Evolutionary conservation across 2,797 vertebrate genomes (phyloP).

Genomic region (Esox lucius): DNA sequence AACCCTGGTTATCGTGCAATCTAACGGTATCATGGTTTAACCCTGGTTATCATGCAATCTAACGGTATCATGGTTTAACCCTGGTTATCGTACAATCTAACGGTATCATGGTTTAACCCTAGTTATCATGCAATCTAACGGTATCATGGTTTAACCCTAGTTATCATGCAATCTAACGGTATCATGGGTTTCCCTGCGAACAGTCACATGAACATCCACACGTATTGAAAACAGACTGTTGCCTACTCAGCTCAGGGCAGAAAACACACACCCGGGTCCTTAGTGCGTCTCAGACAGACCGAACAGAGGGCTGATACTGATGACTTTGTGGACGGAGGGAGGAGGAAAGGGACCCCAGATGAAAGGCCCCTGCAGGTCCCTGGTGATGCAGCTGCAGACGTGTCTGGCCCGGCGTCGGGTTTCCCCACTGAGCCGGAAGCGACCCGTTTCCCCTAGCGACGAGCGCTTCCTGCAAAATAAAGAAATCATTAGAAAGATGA

Average conservation of each 20-base stretch:
- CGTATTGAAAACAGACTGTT: constrained; percentile 62
- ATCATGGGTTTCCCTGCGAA: neutral
- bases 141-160: too few relatives aligned
- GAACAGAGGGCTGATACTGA: constrained; percentile 72
- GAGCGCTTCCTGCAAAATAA: constrained; percentile 86
- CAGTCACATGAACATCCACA: neutral
- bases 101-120: too few relatives aligned
- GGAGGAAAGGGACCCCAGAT: constrained; percentile 78
- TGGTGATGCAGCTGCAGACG: constrained; percentile 75
- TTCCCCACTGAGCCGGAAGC: constrained; percentile 78
- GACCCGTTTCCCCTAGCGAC: constrained; percentile 78
- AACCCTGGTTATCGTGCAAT: too few relatives aligned
- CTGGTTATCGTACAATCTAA: too few relatives aligned
- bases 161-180: neutral
- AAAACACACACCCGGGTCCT: constrained; percentile 66
- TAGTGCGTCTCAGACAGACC: constrained; percentile 52
- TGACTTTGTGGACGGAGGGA: constrained; percentile 75
- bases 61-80: too few relatives aligned
- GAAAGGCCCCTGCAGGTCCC: constrained; percentile 75
- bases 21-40: too few relatives aligned
- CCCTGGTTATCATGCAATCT: too few relatives aligned
- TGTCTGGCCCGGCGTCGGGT: constrained; percentile 65
- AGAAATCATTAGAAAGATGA: constrained; percentile 86
- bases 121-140: too few relatives aligned
- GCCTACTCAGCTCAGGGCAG: constrained; percentile 52